phyloP scores from a whole-genome alignment of 2,797 vertebrate genomes.

The Enteromius radiatus region DNA sequence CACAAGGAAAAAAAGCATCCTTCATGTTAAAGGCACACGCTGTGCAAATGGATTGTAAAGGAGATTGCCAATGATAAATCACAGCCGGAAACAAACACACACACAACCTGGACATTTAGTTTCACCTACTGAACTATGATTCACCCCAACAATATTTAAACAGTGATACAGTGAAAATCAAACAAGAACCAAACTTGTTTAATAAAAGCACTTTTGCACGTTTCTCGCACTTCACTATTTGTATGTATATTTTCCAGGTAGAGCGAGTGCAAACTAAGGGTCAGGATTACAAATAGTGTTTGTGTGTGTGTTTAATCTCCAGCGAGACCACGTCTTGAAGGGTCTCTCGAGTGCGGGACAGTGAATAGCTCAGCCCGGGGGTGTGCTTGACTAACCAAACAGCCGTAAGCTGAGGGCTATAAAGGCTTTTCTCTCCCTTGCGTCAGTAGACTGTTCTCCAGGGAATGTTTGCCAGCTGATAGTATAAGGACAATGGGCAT shows the following conservation, averaged over 20 bases:
- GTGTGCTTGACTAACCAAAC: slow-evolving; percentile 55
- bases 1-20: slow-evolving; percentile 58
- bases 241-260: not conserved
- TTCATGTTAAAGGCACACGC: slow-evolving; percentile 22
- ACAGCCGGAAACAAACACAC: not conserved
- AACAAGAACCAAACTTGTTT: slow-evolving; percentile 40
- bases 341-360: not conserved
- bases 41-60: slow-evolving; percentile 49
- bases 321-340: slow-evolving; percentile 25
- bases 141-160: slow-evolving; percentile 10
- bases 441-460: slow-evolving; percentile 41
- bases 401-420: slow-evolving; percentile 52
- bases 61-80: slow-evolving; percentile 60
- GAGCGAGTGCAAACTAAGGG: not conserved
- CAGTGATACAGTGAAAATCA: slow-evolving; percentile 3
- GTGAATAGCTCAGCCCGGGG: slow-evolving; percentile 32
- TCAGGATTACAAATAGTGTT: slow-evolving; percentile 8
- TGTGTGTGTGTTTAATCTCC: slow-evolving; percentile 25
- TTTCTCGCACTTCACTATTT: not conserved
- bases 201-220: not conserved
- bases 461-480: slow-evolving; percentile 60
- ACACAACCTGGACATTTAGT: not conserved
- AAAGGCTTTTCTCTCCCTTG: slow-evolving; percentile 52
- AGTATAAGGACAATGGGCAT: slow-evolving; percentile 52
- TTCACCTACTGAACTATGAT: slow-evolving; percentile 22